A percentile compares a stretch with the other conserved stretches of the same genome.
Evolutionary conservation across 2,888 invertebrate genomes (phyloP).

Genomic region (Sturmia bella): DNA sequence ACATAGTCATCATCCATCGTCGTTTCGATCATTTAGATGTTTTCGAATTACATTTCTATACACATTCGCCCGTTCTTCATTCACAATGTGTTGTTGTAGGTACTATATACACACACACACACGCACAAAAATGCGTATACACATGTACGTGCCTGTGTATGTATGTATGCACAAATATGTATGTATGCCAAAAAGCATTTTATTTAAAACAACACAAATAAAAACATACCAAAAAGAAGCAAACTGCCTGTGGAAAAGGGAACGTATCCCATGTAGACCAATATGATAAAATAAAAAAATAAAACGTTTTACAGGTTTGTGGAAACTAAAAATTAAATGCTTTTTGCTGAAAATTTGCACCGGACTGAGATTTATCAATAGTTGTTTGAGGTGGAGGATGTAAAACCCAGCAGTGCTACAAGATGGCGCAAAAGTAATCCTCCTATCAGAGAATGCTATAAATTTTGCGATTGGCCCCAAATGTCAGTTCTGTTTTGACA

Average conservation of each 20-base stretch:
- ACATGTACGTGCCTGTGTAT: background rate
- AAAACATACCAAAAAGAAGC: background rate
- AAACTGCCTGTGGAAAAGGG: conserved; percentile 21
- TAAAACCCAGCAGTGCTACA: too few relatives aligned
- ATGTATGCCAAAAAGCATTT: conserved; percentile 11
- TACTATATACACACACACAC: background rate
- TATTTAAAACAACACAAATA: conserved; percentile 30
- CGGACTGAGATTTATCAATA: too few relatives aligned
- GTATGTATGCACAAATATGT: background rate
- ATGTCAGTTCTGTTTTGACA: too few relatives aligned
- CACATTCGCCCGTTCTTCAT: background rate
- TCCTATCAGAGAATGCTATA: too few relatives aligned
- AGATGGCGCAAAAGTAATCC: too few relatives aligned
- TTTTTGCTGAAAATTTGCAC: too few relatives aligned
- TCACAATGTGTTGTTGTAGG: too few relatives aligned
- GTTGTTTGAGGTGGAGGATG: too few relatives aligned
- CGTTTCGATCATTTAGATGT: conserved; percentile 40
- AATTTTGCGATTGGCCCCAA: too few relatives aligned
- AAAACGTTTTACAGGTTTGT: too few relatives aligned
- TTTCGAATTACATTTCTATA: conserved; percentile 14
- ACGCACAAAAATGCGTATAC: background rate
- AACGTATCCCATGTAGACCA: conserved; percentile 4
- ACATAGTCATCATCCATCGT: conserved; percentile 40
- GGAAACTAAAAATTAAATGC: too few relatives aligned
- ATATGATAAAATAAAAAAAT: too few relatives aligned